Evolutionary conservation across 2,797 vertebrate species (phyloP).

Genomic region (Acridotheres tristis): DNA sequence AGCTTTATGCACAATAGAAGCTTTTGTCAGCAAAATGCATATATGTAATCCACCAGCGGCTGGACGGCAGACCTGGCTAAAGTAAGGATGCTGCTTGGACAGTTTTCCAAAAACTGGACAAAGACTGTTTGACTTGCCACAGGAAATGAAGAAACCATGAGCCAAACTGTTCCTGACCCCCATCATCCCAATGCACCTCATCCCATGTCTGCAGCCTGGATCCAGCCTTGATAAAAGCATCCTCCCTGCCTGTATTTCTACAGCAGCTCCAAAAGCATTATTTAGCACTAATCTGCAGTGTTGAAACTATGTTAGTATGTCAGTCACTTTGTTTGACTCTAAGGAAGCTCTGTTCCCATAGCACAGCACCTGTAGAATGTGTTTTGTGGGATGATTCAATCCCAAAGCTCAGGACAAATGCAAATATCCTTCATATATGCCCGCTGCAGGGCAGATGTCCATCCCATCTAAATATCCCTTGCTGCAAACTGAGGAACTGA

Average conservation of each 20-base stretch:
- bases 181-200: neutral
- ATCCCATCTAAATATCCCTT: neutral
- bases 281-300: neutral
- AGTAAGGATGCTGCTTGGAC: neutral
- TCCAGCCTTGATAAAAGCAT: neutral
- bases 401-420: neutral
- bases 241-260: neutral
- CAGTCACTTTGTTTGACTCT: neutral
- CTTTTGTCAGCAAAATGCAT: neutral
- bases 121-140: neutral
- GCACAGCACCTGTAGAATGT: neutral
- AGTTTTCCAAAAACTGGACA: neutral
- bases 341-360: neutral
- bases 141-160: neutral
- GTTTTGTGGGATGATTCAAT: neutral
- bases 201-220: neutral
- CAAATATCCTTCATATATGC: neutral
- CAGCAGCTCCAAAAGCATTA: neutral
- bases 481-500: neutral
- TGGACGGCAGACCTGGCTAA: neutral
- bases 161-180: neutral
- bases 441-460: neutral
- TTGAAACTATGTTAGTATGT: neutral
- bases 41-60: neutral
- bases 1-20: neutral